phyloP scores from a whole-genome alignment of 2,113 vertebrate species.

The Rutilus rutilus region DNA sequence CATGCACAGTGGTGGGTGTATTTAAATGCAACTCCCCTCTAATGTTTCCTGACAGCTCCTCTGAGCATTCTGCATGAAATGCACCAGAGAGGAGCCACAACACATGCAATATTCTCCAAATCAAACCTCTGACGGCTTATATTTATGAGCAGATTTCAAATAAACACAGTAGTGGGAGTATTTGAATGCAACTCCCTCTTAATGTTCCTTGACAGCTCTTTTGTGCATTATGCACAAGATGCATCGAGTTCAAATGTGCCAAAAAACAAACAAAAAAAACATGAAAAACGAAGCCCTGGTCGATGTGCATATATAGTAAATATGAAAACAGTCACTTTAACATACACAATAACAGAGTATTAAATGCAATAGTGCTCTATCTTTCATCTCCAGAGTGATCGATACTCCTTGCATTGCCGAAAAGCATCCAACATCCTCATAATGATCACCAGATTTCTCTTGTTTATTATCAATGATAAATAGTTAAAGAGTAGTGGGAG shows the following conservation, averaged over 20 bases:
- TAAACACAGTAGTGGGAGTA: neutral
- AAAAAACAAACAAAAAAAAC: neutral
- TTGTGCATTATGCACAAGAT: neutral
- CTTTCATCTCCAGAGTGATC: neutral
- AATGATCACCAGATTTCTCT: neutral
- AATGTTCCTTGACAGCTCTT: neutral
- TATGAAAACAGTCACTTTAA: neutral
- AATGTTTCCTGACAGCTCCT: slow-evolving; percentile 4
- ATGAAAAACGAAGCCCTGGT: neutral
- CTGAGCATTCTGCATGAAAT: slow-evolving; percentile 3
- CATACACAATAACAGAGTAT: neutral
- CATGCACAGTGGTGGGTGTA: neutral
- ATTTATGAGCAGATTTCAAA: neutral
- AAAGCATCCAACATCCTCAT: neutral
- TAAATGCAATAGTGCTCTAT: neutral
- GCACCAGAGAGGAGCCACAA: neutral
- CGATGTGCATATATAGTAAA: neutral
- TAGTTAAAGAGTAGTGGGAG: neutral
- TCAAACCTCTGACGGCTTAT: neutral
- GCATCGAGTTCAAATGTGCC: neutral
- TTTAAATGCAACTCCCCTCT: slow-evolving; percentile 3
- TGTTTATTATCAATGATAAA: neutral
- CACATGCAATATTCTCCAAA: neutral
- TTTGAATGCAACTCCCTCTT: neutral
- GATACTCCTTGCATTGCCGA: neutral